These are phyloP conservation scores for Cygnus atratus DNA, from an alignment of 2,113 vertebrate species.

Conservation along the genomic window DNA sequence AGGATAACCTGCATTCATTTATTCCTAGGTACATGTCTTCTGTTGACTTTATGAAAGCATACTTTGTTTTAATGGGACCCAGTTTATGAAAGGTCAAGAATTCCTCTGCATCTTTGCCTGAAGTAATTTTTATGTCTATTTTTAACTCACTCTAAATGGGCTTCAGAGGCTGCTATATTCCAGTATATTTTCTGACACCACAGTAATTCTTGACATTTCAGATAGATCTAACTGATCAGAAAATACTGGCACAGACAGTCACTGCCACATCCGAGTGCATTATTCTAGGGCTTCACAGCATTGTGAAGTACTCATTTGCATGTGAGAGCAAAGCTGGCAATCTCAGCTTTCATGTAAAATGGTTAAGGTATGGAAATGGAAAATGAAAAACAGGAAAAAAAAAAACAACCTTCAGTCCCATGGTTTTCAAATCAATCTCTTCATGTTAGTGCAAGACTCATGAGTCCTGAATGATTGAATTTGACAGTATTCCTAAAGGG, in stretches of 20 bases:
- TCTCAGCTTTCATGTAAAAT: slow-evolving; percentile 35
- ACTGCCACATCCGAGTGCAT: not conserved
- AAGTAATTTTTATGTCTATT: not conserved
- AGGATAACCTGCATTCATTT: not conserved
- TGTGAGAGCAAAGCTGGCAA: slow-evolving; percentile 50
- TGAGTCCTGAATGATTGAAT: slow-evolving; percentile 52
- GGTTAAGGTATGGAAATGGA: slow-evolving; percentile 24
- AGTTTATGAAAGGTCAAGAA: slow-evolving; percentile 11
- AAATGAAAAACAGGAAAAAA: slow-evolving; percentile 46
- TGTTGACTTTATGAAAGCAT: not conserved
- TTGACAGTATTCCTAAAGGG: slow-evolving; percentile 62
- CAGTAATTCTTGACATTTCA: slow-evolving; percentile 14
- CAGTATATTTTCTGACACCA: not conserved
- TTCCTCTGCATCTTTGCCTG: not conserved
- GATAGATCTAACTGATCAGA: not conserved
- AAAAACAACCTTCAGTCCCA: not conserved
- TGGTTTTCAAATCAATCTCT: slow-evolving; percentile 54
- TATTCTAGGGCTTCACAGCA: not conserved
- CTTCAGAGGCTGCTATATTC: not conserved
- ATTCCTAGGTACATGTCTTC: not conserved
- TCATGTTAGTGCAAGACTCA: slow-evolving; percentile 49
- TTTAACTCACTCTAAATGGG: slow-evolving; percentile 11
- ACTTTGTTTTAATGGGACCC: not conserved
- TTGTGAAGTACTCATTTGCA: not conserved
- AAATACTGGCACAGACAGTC: not conserved